Evolutionary conservation across 2,113 vertebrate species (phyloP).

Genomic region (Mystacornis crossleyi): DNA sequence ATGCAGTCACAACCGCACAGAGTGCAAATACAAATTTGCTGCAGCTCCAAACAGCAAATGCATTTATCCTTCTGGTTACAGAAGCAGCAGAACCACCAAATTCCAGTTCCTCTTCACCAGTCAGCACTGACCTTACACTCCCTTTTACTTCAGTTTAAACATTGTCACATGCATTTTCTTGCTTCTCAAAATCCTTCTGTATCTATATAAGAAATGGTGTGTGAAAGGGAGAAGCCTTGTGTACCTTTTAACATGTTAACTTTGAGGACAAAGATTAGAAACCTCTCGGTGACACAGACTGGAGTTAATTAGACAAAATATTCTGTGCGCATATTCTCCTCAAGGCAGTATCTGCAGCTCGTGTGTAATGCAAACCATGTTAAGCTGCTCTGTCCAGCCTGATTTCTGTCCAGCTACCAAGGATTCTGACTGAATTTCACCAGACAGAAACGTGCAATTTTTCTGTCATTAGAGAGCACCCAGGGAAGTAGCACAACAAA

Average conservation of each 20-base stretch:
- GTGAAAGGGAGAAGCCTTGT: background rate
- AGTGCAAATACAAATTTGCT: background rate
- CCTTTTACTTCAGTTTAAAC: background rate
- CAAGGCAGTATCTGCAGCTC: conserved; percentile 57
- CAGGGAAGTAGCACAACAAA: conserved; percentile 78
- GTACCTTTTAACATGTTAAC: conserved; percentile 30
- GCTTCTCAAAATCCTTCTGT: background rate
- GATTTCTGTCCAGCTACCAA: conserved; percentile 64
- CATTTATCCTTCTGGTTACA: background rate
- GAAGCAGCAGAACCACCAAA: background rate
- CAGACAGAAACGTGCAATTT: conserved; percentile 69
- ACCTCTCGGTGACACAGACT: conserved; percentile 45
- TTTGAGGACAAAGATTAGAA: conserved; percentile 56
- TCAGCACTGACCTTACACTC: background rate
- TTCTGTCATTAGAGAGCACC: conserved; percentile 72
- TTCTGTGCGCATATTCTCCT: conserved; percentile 53
- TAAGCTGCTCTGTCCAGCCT: conserved; percentile 48
- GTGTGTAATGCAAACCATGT: conserved; percentile 69
- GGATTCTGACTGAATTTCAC: conserved; percentile 69
- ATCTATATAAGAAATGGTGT: background rate
- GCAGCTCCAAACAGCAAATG: background rate
- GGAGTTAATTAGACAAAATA: conserved; percentile 65
- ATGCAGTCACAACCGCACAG: background rate
- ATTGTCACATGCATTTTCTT: background rate
- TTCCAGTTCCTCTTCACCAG: background rate